Conservation (phyloP, 2,797 vertebrate species). For the Enteromius anoplus region DNA sequence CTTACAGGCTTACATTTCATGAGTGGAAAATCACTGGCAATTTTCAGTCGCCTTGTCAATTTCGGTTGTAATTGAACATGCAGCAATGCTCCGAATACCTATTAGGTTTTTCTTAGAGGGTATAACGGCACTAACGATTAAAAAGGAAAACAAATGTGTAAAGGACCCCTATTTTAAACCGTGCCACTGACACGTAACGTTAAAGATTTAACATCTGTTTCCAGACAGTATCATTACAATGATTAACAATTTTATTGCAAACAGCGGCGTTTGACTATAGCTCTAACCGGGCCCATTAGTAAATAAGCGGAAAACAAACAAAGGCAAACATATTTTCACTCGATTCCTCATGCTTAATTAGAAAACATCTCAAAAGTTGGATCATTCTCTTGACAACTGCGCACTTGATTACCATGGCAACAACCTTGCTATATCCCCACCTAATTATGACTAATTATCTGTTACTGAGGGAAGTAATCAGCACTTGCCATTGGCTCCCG, state of each 20-base stretch:
- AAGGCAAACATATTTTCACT: conserved; percentile 25
- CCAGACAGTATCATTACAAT: conserved; percentile 13
- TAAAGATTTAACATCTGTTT: conserved; percentile 7
- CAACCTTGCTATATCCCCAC: conserved; percentile 56
- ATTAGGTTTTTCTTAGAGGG: conserved; percentile 42
- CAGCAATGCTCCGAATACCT: conserved; percentile 32
- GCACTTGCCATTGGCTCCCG: conserved; percentile 47
- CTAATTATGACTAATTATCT: conserved; percentile 57
- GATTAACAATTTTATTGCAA: conserved; percentile 18
- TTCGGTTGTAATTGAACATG: conserved; percentile 53
- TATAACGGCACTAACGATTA: conserved; percentile 27
- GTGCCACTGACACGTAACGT: neutral
- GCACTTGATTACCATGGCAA: conserved; percentile 64
- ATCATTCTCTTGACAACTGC: conserved; percentile 37
- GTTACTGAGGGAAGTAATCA: conserved; percentile 64
- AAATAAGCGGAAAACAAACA: conserved; percentile 14
- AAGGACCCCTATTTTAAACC: neutral
- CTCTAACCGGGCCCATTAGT: conserved; percentile 13
- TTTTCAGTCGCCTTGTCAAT: conserved; percentile 51
- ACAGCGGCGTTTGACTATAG: neutral
- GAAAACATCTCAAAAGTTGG: conserved; percentile 20
- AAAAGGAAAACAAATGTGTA: conserved; percentile 22
- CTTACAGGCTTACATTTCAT: conserved; percentile 47
- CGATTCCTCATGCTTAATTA: conserved; percentile 7
- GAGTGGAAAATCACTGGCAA: conserved; percentile 56